Conservation (phyloP, 2,113 vertebrate genomes). For the Bagarius yarrelli region DNA sequence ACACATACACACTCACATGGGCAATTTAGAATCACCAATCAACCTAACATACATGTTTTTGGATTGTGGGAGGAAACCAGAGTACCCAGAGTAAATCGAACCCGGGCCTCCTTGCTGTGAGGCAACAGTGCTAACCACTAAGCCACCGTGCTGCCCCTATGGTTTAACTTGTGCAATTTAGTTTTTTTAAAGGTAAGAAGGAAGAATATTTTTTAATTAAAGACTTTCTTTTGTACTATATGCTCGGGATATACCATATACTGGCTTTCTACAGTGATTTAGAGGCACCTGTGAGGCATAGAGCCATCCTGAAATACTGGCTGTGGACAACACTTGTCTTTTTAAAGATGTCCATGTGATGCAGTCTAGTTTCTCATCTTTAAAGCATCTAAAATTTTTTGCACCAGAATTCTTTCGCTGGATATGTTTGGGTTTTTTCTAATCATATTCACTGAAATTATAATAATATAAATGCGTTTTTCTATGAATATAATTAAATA, state of each 20-base stretch:
- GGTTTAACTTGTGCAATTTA: background rate
- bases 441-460: background rate
- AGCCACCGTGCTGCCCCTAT: no score
- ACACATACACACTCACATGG: no score
- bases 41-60: no score
- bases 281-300: slow-evolving; percentile 46
- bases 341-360: background rate
- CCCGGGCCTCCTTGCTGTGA: no score
- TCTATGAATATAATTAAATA: background rate
- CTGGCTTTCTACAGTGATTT: slow-evolving; percentile 41
- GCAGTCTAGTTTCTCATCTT: background rate
- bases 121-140: no score
- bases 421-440: background rate
- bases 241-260: slow-evolving; percentile 24
- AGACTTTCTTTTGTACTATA: slow-evolving; percentile 40
- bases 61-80: no score
- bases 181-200: background rate
- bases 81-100: no score
- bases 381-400: background rate
- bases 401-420: background rate
- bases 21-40: no score
- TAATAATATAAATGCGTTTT: slow-evolving; percentile 12
- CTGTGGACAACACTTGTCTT: slow-evolving; percentile 9
- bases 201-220: slow-evolving; percentile 20
- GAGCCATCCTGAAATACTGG: slow-evolving; percentile 43